Base-by-base conservation (phyloP, 1,140 invertebrate genomes). In the Ladona fulva region DNA sequence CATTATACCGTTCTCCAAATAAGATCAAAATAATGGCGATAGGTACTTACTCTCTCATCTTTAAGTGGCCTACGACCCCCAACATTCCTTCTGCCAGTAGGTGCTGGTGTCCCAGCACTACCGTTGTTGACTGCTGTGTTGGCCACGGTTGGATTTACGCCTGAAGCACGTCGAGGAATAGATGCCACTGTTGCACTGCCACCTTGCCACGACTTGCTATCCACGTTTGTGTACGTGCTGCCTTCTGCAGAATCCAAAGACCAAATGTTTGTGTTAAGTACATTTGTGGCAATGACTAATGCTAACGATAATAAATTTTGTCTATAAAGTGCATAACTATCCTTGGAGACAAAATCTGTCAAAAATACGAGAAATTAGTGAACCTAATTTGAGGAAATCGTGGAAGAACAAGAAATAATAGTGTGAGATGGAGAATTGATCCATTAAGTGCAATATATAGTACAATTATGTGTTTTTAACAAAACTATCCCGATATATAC, bases 1-100 rank as follows among this genome's bases (percentile, higher is more conserved):
- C n/a, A n/a, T n/a, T n/a, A n/a, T n/a, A n/a, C n/a, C n/a, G n/a
- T n/a, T n/a, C n/a, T n/a, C n/a, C n/a, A n/a, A n/a, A n/a, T n/a
- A n/a, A n/a, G n/a, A n/a, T n/a, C n/a, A n/a, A n/a, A n/a, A n/a
- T n/a, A n/a, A n/a, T n/a, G 1, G 29, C 29, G 8, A 5, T 16
- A 75, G 59, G 16, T 42, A 82, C 82, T 82, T 77, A 87, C 84
- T 80, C 83, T 85, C 42, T 84, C 84, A 79, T 85, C 88, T 82
- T 92, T 92, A 25, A 88, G 90, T 8, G 94, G 94, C 80, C 92
- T 85, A 11, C 92, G 86, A 75, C 93, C 93, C 66, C 93, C 93
- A 87, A 91, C 91, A 81, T 92, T 93, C 77, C 91, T 89, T 66
- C 90, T 87, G 10, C 79, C 76, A 12, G 78, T 77, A 42, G 88